phyloP scores from a whole-genome alignment of 2,113 vertebrate species.

The Poecile atricapillus region DNA sequence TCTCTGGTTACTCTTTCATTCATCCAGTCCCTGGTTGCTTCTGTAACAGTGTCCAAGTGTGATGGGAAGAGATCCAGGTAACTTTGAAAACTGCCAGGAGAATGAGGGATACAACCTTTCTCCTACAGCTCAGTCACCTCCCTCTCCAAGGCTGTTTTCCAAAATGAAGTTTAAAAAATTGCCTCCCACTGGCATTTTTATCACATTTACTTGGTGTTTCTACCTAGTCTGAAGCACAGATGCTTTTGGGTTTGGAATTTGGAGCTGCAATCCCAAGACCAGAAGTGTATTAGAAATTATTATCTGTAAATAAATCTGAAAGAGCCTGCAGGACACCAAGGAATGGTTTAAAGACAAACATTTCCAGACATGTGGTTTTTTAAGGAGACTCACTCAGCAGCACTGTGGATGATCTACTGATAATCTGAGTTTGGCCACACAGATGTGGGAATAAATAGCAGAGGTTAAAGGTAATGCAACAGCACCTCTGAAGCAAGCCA shows the following conservation, averaged over 20 bases:
- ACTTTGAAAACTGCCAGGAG: background rate
- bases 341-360: background rate
- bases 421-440: background rate
- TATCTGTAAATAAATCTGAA: background rate
- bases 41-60: background rate
- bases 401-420: background rate
- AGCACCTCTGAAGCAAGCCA: background rate
- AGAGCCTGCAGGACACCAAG: background rate
- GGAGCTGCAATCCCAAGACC: accelerated
- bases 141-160: background rate
- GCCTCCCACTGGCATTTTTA: background rate
- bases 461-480: background rate
- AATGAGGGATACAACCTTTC: background rate
- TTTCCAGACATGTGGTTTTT: background rate
- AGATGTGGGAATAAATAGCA: background rate
- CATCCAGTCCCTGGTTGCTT: background rate
- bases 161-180: background rate
- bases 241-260: background rate
- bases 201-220: background rate
- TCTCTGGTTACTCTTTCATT: background rate
- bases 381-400: background rate
- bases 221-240: background rate
- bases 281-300: background rate
- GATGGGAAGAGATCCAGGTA: background rate
- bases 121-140: background rate